Percentiles rank a stretch among this genome's conserved stretches.
phyloP scores from a whole-genome alignment of 2,888 invertebrate genomes.

The Ametastegia equiseti region DNA sequence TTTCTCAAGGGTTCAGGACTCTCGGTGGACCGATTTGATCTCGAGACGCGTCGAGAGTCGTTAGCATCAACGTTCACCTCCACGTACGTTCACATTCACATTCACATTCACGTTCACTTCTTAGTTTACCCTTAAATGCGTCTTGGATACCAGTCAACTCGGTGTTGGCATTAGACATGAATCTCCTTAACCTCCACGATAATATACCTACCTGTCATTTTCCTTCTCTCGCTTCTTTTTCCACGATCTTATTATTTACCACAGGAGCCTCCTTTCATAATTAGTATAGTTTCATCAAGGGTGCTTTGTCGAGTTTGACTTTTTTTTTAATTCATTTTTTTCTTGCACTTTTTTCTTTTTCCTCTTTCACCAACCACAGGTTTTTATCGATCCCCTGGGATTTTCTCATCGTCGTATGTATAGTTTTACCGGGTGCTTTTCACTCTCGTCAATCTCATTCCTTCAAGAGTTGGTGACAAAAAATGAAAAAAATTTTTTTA shows the following conservation, averaged over 20 bases:
- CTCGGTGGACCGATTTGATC: slow-evolving; percentile 43
- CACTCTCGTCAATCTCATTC: slow-evolving; percentile 26
- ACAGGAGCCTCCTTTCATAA: neutral
- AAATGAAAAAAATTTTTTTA: neutral
- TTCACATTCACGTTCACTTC: neutral
- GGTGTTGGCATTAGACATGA: neutral
- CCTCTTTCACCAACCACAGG: neutral
- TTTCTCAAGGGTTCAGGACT: slow-evolving; percentile 21
- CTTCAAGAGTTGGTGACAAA: too few species aligned
- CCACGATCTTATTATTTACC: neutral
- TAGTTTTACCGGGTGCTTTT: slow-evolving; percentile 6
- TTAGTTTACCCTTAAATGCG: slow-evolving; percentile 7
- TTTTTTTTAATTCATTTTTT: neutral
- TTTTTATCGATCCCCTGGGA: neutral
- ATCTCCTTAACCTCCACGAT: neutral
- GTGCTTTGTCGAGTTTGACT: slow-evolving; percentile 26
- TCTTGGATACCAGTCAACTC: neutral
- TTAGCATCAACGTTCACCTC: slow-evolving; percentile 34
- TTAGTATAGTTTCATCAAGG: slow-evolving; percentile 36
- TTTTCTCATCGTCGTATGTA: neutral
- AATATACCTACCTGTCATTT: neutral
- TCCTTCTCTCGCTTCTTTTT: neutral
- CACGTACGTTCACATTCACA: slow-evolving; percentile 29
- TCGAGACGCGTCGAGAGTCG: slow-evolving; percentile 42
- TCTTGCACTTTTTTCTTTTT: neutral